These are phyloP conservation scores for Cheumatopsyche charites DNA, from an alignment of 1,140 invertebrate genomes.

Conservation along the genomic window DNA sequence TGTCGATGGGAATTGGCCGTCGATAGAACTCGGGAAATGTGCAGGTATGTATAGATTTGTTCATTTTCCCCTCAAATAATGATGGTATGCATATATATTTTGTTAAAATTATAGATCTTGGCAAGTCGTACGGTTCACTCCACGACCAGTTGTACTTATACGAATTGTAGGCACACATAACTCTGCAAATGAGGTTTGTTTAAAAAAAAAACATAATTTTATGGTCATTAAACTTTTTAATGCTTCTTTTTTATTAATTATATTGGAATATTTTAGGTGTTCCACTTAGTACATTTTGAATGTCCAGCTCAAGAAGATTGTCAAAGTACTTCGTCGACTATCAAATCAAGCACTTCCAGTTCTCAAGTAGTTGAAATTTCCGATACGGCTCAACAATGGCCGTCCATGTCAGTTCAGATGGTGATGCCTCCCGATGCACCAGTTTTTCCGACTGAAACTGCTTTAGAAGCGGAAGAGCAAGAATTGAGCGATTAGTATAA, in stretches of 20 bases:
- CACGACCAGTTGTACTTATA: slow-evolving; percentile 89
- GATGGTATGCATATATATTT: neutral
- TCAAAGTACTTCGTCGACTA: slow-evolving; percentile 48
- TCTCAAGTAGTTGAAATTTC: slow-evolving; percentile 36
- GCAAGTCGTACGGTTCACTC: slow-evolving; percentile 86
- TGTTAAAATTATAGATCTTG: slow-evolving; percentile 70
- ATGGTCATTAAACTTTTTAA: neutral
- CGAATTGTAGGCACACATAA: slow-evolving; percentile 94
- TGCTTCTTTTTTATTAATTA: slow-evolving; percentile 18
- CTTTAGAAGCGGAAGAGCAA: slow-evolving; percentile 62
- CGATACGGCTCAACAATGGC: slow-evolving; percentile 26
- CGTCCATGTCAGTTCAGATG: slow-evolving; percentile 13
- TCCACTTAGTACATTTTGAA: slow-evolving; percentile 98
- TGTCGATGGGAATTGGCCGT: slow-evolving; percentile 87
- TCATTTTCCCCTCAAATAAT: too few relatives aligned
- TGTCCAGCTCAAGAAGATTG: slow-evolving; percentile 78
- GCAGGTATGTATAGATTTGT: slow-evolving; percentile 65
- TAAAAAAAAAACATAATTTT: slow-evolving; percentile 16
- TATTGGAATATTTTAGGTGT: slow-evolving; percentile 70
- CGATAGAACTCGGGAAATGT: slow-evolving; percentile 76
- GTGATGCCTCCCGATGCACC: slow-evolving; percentile 45
- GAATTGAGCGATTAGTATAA: slow-evolving; percentile 32
- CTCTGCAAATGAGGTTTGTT: slow-evolving; percentile 90
- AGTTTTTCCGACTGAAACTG: slow-evolving; percentile 61
- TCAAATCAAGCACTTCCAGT: slow-evolving; percentile 31